Percentiles rank a stretch among this genome's conserved stretches.
These are phyloP conservation scores for Deilephila elpenor DNA, from an alignment of 2,888 invertebrate genomes.

Conservation along the genomic window DNA sequence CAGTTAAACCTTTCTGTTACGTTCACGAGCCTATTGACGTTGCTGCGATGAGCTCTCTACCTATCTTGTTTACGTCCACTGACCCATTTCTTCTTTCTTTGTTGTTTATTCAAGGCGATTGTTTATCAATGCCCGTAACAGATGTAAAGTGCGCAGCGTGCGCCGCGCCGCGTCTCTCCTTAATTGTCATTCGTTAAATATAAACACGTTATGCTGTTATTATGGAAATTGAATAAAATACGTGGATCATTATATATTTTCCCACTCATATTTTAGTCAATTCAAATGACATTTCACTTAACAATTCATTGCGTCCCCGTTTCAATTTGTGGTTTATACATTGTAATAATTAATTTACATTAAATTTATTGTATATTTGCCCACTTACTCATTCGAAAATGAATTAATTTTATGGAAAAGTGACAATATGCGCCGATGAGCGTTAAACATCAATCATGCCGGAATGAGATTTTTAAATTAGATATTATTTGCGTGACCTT, in stretches of 20 bases:
- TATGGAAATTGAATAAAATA: conserved; percentile 32
- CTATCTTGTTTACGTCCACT: conserved; percentile 23
- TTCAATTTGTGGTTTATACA: conserved; percentile 60
- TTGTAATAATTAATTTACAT: conserved; percentile 55
- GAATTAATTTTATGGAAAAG: conserved; percentile 35
- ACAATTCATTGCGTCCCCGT: conserved; percentile 57
- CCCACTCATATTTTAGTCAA: conserved; percentile 52
- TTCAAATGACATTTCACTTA: conserved; percentile 60
- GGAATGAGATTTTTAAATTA: conserved; percentile 11
- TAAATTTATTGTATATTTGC: conserved; percentile 50
- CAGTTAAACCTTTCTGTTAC: conserved; percentile 54
- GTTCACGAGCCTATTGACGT: conserved; percentile 24
- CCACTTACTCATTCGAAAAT: conserved; percentile 42
- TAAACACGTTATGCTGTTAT: conserved; percentile 14
- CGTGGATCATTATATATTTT: conserved; percentile 35
- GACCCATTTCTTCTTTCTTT: conserved; percentile 23
- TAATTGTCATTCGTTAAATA: conserved; percentile 19
- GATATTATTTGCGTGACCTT: conserved; percentile 1
- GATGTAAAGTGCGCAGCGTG: conserved; percentile 20
- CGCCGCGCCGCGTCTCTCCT: conserved; percentile 1
- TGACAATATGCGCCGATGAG: conserved; percentile 24
- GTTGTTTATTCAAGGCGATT: conserved; percentile 25
- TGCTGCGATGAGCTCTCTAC: conserved; percentile 18
- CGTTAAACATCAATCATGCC: conserved; percentile 27
- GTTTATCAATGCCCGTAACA: conserved; percentile 20